Percentiles rank a stretch among this genome's conserved stretches.
phyloP scores from a whole-genome alignment of 2,113 vertebrate species.

The Fulica atra region DNA sequence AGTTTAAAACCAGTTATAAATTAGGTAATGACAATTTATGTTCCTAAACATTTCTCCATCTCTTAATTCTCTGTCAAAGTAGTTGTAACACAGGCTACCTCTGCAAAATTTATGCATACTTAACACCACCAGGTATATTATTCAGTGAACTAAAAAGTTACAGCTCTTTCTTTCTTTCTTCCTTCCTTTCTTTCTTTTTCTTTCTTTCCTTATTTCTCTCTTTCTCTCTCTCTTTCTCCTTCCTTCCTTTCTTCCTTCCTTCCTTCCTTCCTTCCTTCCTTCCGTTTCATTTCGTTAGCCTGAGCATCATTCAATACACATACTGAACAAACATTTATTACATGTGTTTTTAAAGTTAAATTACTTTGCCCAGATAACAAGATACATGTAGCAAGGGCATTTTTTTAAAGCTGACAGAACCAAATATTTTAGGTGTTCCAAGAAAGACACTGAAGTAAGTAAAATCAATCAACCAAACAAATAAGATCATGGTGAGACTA shows the following conservation, averaged over 20 bases:
- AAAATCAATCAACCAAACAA: neutral
- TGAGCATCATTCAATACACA: neutral
- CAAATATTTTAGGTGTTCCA: neutral
- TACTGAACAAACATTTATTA: neutral
- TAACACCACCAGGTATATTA: neutral
- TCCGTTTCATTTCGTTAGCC: neutral
- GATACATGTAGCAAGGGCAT: neutral
- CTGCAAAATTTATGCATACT: neutral
- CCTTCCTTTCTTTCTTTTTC: too few species aligned
- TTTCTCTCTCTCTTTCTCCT: too few species aligned
- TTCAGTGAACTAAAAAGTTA: neutral
- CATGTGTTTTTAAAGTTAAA: neutral
- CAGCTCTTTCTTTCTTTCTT: neutral
- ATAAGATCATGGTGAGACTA: neutral
- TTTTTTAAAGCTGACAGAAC: neutral
- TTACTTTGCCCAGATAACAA: neutral
- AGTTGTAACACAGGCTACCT: neutral
- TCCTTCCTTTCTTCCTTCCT: too few species aligned
- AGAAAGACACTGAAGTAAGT: neutral
- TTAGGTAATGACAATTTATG: neutral
- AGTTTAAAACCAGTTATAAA: neutral
- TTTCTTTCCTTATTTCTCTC: too few species aligned
- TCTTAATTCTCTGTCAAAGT: conserved; percentile 3
- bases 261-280: too few species aligned
- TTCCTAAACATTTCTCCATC: neutral